phyloP scores from a whole-genome alignment of 2,888 invertebrate genomes.

The Mystacides longicornis region DNA sequence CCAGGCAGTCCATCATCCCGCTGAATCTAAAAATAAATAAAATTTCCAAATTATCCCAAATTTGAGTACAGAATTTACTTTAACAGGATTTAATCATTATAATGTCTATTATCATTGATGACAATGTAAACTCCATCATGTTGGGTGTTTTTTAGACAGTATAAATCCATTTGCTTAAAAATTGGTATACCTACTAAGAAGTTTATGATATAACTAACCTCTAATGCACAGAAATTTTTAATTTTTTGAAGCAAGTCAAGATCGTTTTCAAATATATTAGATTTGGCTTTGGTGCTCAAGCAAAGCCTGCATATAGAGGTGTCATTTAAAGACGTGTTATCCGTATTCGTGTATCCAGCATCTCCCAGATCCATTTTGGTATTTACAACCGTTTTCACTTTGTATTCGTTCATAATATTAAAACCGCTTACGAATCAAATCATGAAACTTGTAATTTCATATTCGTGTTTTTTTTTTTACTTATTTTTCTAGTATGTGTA shows the following conservation, averaged over 20 bases:
- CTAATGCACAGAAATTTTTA: constrained; percentile 13
- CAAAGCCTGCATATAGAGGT: constrained; percentile 15
- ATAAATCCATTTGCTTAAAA: constrained; percentile 3
- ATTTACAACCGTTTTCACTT: no score
- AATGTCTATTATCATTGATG: no score
- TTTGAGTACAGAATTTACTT: neutral
- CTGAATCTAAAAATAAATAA: constrained; percentile 9
- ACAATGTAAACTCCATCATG: no score
- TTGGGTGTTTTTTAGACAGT: neutral
- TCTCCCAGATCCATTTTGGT: no score
- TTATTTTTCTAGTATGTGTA: no score
- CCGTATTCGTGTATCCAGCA: neutral
- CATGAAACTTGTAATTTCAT: no score
- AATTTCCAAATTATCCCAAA: neutral
- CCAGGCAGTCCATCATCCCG: constrained; percentile 17
- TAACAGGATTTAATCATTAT: neutral
- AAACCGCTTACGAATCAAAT: no score
- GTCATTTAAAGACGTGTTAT: neutral
- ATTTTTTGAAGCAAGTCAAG: constrained; percentile 14
- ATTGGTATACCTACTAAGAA: no score
- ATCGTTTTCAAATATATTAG: constrained; percentile 13
- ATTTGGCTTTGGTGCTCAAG: constrained; percentile 11
- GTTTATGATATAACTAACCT: constrained; percentile 22
- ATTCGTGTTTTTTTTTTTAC: no score
- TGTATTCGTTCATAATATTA: no score